Evolutionary conservation across 2,888 invertebrate species (phyloP).

Genomic region (Leptopterna dolabrata): DNA sequence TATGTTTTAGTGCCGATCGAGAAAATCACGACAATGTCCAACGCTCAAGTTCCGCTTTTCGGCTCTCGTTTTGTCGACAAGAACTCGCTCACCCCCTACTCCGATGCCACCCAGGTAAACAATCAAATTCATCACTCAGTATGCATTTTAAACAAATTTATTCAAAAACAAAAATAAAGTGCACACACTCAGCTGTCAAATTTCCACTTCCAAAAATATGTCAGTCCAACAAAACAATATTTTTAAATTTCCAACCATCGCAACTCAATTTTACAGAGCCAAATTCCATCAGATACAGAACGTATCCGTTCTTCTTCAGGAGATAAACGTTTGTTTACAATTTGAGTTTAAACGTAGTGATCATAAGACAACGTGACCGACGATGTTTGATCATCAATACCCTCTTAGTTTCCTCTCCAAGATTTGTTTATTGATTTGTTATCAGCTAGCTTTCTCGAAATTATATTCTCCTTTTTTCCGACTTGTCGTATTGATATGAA

Average conservation of each 20-base stretch:
- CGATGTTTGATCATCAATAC: background rate
- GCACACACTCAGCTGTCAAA: too few relatives aligned
- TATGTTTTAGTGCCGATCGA: slow-evolving; percentile 29
- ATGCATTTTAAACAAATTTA: background rate
- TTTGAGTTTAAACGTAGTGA: background rate
- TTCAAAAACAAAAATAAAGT: background rate
- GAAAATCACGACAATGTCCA: background rate
- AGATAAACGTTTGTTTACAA: background rate
- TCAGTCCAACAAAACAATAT: too few relatives aligned
- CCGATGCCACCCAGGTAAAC: slow-evolving; percentile 95
- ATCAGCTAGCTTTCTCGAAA: too few relatives aligned
- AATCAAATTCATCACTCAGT: background rate
- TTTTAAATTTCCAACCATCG: too few relatives aligned
- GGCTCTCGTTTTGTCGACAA: slow-evolving; percentile 92
- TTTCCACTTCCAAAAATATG: too few relatives aligned
- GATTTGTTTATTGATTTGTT: background rate
- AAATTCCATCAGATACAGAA: too few relatives aligned
- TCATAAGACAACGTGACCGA: background rate
- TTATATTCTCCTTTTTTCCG: background rate
- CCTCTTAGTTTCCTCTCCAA: too few relatives aligned
- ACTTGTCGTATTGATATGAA: background rate
- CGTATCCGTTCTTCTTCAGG: too few relatives aligned
- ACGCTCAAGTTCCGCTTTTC: slow-evolving; percentile 74
- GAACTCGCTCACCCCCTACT: slow-evolving; percentile 94
- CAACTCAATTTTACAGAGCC: too few relatives aligned